Evolutionary conservation across 2,113 vertebrate genomes (phyloP).

Genomic region (Sigmodon hispidus): DNA sequence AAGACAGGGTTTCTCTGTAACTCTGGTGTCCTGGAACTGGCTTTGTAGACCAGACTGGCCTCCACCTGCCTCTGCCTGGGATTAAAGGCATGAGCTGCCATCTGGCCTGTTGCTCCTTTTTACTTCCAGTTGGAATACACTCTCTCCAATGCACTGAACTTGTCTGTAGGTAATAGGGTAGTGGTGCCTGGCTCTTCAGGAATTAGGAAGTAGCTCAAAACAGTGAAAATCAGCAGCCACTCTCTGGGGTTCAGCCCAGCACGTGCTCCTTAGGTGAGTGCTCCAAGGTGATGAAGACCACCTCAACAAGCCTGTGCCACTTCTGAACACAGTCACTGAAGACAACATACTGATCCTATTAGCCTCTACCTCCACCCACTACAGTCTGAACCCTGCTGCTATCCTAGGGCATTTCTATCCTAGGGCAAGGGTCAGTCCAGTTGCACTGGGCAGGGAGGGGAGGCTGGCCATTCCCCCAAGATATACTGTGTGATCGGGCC

Average conservation of each 20-base stretch:
- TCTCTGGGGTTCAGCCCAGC: background rate
- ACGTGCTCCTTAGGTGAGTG: too few species aligned
- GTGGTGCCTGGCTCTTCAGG: background rate
- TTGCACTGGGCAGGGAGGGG: background rate
- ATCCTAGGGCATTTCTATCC: fast-evolving
- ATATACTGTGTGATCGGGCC: fast-evolving
- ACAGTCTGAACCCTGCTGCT: background rate
- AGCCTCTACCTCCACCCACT: fast-evolving
- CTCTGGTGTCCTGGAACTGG: background rate
- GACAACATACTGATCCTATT: background rate
- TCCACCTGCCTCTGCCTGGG: background rate
- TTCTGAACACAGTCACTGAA: background rate
- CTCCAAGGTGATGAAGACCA: background rate
- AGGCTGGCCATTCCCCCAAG: background rate
- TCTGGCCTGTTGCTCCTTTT: background rate
- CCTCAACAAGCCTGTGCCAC: background rate
- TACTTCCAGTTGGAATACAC: background rate
- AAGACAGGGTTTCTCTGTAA: background rate
- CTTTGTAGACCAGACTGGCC: background rate
- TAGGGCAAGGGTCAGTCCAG: background rate
- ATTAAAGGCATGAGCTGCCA: background rate
- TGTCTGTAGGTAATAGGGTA: background rate
- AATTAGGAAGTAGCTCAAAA: background rate
- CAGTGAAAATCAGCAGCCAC: background rate
- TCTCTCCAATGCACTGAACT: background rate